phyloP scores from a whole-genome alignment of 1,140 invertebrate species.

The Hestina assimilis region DNA sequence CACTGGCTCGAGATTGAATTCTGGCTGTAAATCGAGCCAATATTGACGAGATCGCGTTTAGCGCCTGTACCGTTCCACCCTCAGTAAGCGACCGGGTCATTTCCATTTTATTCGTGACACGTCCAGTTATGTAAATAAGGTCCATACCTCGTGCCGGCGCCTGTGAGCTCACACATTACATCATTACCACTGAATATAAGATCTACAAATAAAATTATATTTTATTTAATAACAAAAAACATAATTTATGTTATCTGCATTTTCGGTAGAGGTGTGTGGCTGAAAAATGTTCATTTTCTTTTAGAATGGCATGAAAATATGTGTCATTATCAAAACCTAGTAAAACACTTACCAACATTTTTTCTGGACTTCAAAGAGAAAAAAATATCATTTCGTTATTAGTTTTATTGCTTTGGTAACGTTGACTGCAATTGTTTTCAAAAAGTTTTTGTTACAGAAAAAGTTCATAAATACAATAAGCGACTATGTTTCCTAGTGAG shows the following conservation, averaged over 20 bases:
- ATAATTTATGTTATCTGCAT: neutral
- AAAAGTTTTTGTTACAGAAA: too few species aligned
- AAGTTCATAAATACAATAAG: neutral
- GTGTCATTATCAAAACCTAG: too few species aligned
- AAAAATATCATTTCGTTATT: too few species aligned
- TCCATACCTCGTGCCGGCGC: conserved; percentile 34
- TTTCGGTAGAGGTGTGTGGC: neutral
- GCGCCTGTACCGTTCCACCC: conserved; percentile 14
- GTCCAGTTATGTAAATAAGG: conserved; percentile 67
- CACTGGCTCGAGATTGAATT: conserved; percentile 33
- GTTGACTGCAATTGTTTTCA: too few species aligned
- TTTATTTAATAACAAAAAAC: neutral
- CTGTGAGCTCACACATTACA: conserved; percentile 24
- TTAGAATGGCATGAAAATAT: too few species aligned
- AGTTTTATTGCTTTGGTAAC: too few species aligned
- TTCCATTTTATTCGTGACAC: conserved; percentile 72
- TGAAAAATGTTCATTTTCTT: neutral
- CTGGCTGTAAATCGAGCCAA: conserved; percentile 51
- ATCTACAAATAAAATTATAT: neutral
- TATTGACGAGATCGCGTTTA: conserved; percentile 39
- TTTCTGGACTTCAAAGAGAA: too few species aligned
- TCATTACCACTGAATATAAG: neutral
- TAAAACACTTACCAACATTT: too few species aligned
- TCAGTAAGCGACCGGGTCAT: conserved; percentile 39
- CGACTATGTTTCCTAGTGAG: neutral